A percentile compares a stretch with the other conserved stretches of the same genome.
These are phyloP conservation scores for Liasis olivaceus DNA, from an alignment of 2,797 vertebrate genomes.

Conservation along the genomic window DNA sequence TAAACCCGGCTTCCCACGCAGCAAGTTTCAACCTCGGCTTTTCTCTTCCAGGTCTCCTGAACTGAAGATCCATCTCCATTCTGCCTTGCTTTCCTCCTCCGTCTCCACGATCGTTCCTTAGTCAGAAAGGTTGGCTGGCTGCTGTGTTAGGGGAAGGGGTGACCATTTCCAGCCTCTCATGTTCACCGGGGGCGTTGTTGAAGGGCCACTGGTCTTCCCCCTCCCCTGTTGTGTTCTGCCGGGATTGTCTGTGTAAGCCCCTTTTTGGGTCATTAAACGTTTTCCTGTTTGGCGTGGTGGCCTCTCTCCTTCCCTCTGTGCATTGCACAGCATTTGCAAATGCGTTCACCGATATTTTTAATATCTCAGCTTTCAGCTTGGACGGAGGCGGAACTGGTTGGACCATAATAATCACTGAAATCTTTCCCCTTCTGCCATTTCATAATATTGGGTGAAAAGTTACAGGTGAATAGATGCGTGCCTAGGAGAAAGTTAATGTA, in stretches of 20 bases:
- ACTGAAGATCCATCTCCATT: neutral
- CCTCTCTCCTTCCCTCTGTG: neutral
- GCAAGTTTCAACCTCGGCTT: neutral
- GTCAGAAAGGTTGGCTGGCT: neutral
- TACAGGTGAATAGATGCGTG: too few relatives aligned
- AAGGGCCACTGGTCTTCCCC: neutral
- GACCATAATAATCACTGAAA: too few relatives aligned
- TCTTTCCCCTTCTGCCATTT: too few relatives aligned
- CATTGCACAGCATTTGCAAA: too few relatives aligned
- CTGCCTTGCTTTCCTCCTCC: neutral
- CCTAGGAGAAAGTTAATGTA: too few relatives aligned
- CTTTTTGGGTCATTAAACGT: neutral
- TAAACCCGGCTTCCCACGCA: too few relatives aligned
- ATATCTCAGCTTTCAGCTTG: neutral
- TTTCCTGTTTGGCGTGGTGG: neutral
- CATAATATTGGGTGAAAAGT: too few relatives aligned
- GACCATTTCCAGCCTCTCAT: neutral
- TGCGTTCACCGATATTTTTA: neutral
- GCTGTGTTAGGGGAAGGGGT: neutral
- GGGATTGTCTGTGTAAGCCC: neutral
- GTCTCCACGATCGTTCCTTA: accelerated
- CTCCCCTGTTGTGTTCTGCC: neutral
- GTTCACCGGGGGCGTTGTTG: neutral
- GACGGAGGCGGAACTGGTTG: too few relatives aligned
- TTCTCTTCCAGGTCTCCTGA: neutral